Base-by-base conservation (phyloP, 2,888 invertebrate species). In the Scaptomyza tumidula region DNA sequence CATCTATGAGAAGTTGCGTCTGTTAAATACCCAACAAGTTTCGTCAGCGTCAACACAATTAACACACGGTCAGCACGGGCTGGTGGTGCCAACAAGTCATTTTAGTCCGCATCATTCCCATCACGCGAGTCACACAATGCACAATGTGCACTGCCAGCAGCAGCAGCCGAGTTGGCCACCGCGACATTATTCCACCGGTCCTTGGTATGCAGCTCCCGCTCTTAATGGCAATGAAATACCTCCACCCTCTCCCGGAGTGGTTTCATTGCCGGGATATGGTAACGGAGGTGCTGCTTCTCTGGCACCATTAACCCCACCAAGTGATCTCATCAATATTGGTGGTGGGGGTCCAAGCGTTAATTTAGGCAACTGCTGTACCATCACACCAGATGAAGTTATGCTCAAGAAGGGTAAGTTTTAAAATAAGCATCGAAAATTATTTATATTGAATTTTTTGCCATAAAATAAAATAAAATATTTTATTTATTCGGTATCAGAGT, bases 1-100 rank as follows among this genome's bases (percentile, higher is more conserved):
- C 1, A 82, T 91, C n/a, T 92, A 92, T 65, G 91, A 91, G 64
- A 92, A 91, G 74, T 74, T 92, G 11, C 89, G 90, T 43, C 70
- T 91, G 39, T 67, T 92, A 14, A 92, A 91, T 59, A 87, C 88
- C 0, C 86, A 81, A 31, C 87, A 87, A 11, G 50, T 62, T 6
- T 24, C 67, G 0, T 45, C 75, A 2, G 13, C 66, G 1, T 35
- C 44, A 45, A 33, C 35, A 1, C 78, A 82, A 13, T 64, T 65
- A 50, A 81, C 56, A 49, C 81, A 75, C 11, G 80, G 65, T 14
- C 39, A 39, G 9, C 80, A 76, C 19, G 19, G 19, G 24, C 73
- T 71, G 3, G 59, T 39, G 39, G 39, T 49, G 35, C 19, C 50
- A 10, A 50, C 78, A 5, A 80, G 68, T 44, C 80, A 82, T 13